Evolutionary conservation across 2,113 vertebrate genomes (phyloP), one percentile per base, ranked within the genome.

Genomic region (Oncorhynchus mykiss): DNA sequence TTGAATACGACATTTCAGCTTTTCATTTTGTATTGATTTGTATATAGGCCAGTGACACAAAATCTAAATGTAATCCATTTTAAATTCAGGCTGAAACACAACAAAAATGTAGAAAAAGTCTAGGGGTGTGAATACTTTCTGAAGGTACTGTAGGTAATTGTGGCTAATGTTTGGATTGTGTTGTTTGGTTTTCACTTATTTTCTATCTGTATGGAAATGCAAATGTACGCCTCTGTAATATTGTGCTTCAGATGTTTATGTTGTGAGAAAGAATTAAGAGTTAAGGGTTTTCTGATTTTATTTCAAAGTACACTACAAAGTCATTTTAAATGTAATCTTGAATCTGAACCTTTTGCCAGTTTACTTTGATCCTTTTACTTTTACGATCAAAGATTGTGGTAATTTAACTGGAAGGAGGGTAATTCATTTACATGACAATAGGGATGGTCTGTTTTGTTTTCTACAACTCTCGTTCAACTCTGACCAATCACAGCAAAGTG

Each of bases 401-500:
- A 1, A 62, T 24, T n/a, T 68, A 1, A 72, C n/a, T 51, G 20
- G 2, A 49, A 13, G 54, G 34, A 16, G 67, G 27, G 68, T 74
- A 78, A 80, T 82, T 88, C 86, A 90, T 89, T 90, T 67, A 67
- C 76, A 86, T 81, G 48, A 76, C 27, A 75, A 11, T 4, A 22
- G 69, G 77, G 7, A 72, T 66, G 71, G 31, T 66, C 75, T 88
- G 81, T 85, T 89, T 85, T 83, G 68, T 76, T 87, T 88, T 86
- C 79, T 86, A 76, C 74, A 60, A 75, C 74, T 18, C 80, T 83
- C 84, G 78, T 82, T 87, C 78, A 16, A 1, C 39, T 60, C 67
- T 45, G 76, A 71, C 94, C 95, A 94, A 93, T 95, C 84, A 73
- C 70, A 49, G 1, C 68, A 70, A 85, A 83, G 77, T 89, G 85